Conservation (phyloP, 1,140 invertebrate genomes). For the Camponotus vicinus region DNA sequence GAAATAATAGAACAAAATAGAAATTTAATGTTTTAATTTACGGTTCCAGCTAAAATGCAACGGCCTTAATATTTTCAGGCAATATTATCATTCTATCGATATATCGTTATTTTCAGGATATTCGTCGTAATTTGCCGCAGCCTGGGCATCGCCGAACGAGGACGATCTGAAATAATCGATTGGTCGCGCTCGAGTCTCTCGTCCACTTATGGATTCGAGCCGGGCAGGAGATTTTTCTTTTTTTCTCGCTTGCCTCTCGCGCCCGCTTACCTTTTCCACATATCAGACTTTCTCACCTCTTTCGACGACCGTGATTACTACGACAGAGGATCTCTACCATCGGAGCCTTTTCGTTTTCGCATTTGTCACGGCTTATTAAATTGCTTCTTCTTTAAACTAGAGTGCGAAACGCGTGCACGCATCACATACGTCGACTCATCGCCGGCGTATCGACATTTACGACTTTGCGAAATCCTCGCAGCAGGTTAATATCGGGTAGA, state of each 20-base stretch:
- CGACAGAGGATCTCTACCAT: constrained; percentile 28
- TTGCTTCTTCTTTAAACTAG: constrained; percentile 70
- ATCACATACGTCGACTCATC: constrained; percentile 24
- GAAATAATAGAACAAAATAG: not conserved
- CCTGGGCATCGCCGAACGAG: constrained; percentile 57
- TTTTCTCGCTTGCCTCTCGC: constrained; percentile 70
- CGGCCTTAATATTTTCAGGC: not conserved
- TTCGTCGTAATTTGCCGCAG: constrained; percentile 30
- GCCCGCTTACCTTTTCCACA: constrained; percentile 60
- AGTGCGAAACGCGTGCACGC: constrained; percentile 57
- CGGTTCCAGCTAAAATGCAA: not conserved
- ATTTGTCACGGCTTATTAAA: constrained; percentile 78
- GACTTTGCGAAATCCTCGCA: constrained; percentile 42
- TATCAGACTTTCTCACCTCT: constrained; percentile 71
- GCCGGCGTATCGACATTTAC: constrained; percentile 37
- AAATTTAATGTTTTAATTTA: not conserved
- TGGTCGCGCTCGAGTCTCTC: constrained; percentile 76
- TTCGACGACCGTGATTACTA: constrained; percentile 55
- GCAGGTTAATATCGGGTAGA: constrained; percentile 47
- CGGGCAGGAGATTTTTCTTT: constrained; percentile 76
- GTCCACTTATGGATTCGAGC: constrained; percentile 81
- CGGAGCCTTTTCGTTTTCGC: constrained; percentile 60
- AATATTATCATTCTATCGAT: constrained; percentile 28
- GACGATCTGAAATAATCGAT: constrained; percentile 78
- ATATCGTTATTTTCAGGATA: constrained; percentile 52